Evolutionary conservation across 2,113 vertebrate genomes (phyloP), one percentile per base, ranked within the genome.

Genomic region (Circaetus cinerascens): DNA sequence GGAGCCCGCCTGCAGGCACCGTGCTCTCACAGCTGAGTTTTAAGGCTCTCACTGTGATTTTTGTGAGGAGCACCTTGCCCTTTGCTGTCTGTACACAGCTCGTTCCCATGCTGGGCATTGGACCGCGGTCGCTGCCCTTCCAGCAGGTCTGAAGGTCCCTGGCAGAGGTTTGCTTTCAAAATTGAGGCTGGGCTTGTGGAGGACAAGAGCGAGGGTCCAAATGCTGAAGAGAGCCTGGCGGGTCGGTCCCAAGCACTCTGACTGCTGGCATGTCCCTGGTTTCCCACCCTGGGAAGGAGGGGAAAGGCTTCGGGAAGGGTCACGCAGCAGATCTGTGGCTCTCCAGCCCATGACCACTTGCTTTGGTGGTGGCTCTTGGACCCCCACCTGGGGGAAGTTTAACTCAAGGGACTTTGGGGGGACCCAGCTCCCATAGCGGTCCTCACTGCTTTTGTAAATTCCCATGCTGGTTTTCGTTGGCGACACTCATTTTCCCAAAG

Each of bases 1-100:
- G 50, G 22, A 86, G 50, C 34, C 55, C 3, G 0, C 4, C 1
- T 9, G 16, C 43, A 68, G 59, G 13, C 60, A 62, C 40, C 0
- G 0, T 19, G 32, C 53, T 60, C 67, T 62, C 46, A 21, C 2
- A 0, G 25, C 11, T 63, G 48, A 64, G 17, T 72, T 71, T 72
- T 84, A 88, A 88, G 34, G 34, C 17, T 72, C 32, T 80, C 4
- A 0, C 32, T 74, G 32, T 79, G 80, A 43, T 74, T 62, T 74
- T 56, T 10, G 3, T 85, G 22, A 40, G 40, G 41, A 55, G 16
- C 26, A 29, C 41, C 26, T 74, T 67, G 18, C 23, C 41, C 27
- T 60, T 79, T 40, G 48, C 19, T 50, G 27, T 36, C 67, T 19
- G 26, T 50, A 38, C 55, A 41, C 46, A 74, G 41, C 53, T 85